These are phyloP conservation scores for Macaria notata DNA, from an alignment of 2,888 invertebrate genomes.

Conservation along the genomic window DNA sequence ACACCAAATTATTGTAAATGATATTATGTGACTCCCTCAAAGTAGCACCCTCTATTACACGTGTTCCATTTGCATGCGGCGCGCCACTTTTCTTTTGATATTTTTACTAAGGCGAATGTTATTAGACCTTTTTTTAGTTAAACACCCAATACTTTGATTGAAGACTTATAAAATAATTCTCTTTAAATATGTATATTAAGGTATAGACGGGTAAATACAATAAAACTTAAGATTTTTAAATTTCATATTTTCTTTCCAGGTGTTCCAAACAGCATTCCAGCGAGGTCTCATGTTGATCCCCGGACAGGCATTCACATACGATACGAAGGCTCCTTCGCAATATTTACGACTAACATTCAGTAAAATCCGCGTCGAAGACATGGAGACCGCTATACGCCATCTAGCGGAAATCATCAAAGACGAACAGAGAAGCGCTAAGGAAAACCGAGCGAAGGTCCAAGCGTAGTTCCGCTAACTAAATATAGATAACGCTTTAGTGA, in stretches of 20 bases:
- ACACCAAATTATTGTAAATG: no score
- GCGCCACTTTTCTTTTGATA: no score
- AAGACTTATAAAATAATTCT: no score
- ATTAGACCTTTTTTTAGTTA: no score
- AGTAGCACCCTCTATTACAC: no score
- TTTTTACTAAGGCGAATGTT: no score
- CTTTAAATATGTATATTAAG: no score
- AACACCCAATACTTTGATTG: no score
- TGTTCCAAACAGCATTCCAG: conserved; percentile 82
- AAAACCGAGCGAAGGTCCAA: conserved; percentile 38
- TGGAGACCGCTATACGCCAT: conserved; percentile 83
- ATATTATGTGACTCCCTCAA: no score
- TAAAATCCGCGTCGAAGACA: conserved; percentile 84
- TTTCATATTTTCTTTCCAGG: conserved; percentile 42
- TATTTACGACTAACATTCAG: conserved; percentile 88
- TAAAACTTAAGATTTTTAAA: no score
- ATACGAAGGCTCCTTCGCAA: conserved; percentile 83
- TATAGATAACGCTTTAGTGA: conserved; percentile 39
- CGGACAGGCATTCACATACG: conserved; percentile 87
- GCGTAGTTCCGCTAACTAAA: conserved; percentile 47
- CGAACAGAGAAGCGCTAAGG: conserved; percentile 65
- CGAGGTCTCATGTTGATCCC: conserved; percentile 88
- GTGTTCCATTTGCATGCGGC: no score
- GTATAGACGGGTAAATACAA: no score
- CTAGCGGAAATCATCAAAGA: conserved; percentile 83